phyloP scores from a whole-genome alignment of 1,140 invertebrate species.

The Cryptotermes secundus region DNA sequence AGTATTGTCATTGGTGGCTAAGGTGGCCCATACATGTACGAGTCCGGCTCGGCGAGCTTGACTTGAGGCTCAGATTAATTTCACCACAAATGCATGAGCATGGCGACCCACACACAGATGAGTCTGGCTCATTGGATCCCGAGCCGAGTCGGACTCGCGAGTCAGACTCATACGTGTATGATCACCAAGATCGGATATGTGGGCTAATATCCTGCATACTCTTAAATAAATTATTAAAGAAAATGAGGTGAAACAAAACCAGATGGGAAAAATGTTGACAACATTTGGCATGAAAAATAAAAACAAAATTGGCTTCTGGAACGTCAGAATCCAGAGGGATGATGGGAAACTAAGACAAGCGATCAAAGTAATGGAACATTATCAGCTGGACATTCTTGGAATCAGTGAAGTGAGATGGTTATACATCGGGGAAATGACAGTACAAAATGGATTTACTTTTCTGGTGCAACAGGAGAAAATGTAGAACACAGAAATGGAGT shows the following conservation, averaged over 20 bases:
- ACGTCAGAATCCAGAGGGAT: conserved; percentile 30
- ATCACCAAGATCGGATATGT: too few species aligned
- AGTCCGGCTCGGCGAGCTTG: too few species aligned
- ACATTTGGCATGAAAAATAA: not conserved
- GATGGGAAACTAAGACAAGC: conserved; percentile 28
- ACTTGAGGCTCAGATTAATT: too few species aligned
- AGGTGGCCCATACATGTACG: too few species aligned
- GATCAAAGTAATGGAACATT: conserved; percentile 28
- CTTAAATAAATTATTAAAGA: not conserved
- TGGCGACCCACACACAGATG: too few species aligned
- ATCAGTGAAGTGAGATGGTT: conserved; percentile 32
- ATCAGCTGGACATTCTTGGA: conserved; percentile 33
- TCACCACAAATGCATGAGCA: too few species aligned
- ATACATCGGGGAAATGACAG: conserved; percentile 8
- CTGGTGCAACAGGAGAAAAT: conserved; percentile 25
- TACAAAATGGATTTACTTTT: not conserved
- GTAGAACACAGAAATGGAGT: conserved; percentile 31
- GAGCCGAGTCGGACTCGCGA: too few species aligned
- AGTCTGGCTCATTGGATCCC: too few species aligned
- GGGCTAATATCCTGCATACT: not conserved
- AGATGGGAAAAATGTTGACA: not conserved
- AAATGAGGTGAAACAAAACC: not conserved
- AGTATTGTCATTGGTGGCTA: too few species aligned
- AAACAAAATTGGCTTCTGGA: conserved; percentile 32
- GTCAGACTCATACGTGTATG: too few species aligned